Base-by-base conservation (phyloP, 2,113 vertebrate genomes). In the Fregata magnificens region DNA sequence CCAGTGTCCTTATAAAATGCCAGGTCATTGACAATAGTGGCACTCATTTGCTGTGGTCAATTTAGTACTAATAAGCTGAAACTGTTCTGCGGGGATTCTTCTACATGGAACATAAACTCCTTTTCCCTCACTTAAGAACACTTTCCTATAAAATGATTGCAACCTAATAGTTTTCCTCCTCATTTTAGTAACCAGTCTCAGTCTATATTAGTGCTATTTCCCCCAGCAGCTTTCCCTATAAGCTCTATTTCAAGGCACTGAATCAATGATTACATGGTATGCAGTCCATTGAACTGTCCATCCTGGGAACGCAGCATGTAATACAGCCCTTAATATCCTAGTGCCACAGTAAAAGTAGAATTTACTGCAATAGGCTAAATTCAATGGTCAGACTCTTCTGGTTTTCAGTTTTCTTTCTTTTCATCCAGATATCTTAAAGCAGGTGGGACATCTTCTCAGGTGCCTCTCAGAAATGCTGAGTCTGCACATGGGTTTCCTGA, bases 51-150 rank as follows among this genome's bases (percentile, higher is more conserved):
- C 98, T 98, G 96, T 97, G 97, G 97, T 97, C 97, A 98, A 98
- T 98, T 98, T 98, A 98, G 97, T 87, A 28, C 98, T 98, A 98
- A 98, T 98, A 98, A 98, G 97, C 97, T 97, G 97, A 97, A 98
- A 98, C 95, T 97, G 95, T 97, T 98, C 98, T 97, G 95, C 11
- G 2, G 98, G 98, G 97, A 98, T 97, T 96, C 95, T 98, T 96
- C 95, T 98, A 93, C 96, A 96, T 94, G 97, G 95, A 97, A 97
- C 92, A 96, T 97, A 97, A 98, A 98, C 94, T 96, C 96, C 88
- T 97, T 94, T 97, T 79, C 65, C 73, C 55, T 83, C 95, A 66
- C 88, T 92, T 94, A 96, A 96, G 95, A 97, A 94, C 72, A 83
- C 74, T 96, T 96, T 98, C 86, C 91, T 95, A 77, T 73, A 91